Conservation (phyloP, 2,113 vertebrate species). For the Baryphthengus martii region DNA sequence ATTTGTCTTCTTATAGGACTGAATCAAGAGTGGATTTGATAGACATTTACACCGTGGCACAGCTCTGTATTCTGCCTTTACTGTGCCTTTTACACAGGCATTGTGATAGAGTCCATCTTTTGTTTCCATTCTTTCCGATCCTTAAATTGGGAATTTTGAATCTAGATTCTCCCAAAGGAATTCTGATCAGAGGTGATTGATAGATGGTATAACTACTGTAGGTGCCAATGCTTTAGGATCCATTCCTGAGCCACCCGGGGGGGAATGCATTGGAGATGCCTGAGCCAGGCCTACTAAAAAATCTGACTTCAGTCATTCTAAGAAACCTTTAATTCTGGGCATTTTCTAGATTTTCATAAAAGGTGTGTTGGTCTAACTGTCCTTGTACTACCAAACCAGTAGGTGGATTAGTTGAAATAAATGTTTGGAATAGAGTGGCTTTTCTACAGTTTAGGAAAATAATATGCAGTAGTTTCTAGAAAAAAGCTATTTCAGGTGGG, state of each 20-base stretch:
- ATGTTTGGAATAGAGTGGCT: not conserved
- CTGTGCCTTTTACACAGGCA: not conserved
- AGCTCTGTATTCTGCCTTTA: not conserved
- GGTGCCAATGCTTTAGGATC: not conserved
- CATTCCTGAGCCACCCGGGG: not conserved
- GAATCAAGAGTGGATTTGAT: not conserved
- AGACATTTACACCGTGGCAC: not conserved
- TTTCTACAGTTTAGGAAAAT: not conserved
- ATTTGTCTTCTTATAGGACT: not conserved
- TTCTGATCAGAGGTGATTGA: not conserved
- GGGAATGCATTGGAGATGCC: not conserved
- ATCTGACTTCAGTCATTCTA: not conserved
- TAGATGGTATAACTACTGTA: not conserved
- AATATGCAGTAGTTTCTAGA: conserved; percentile 12
- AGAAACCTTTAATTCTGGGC: not conserved
- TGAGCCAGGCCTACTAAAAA: not conserved
- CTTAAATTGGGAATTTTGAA: not conserved
- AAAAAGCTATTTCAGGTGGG: not conserved
- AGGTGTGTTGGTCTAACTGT: not conserved
- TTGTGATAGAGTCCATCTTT: not conserved
- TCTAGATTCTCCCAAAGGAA: not conserved
- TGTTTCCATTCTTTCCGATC: not conserved
- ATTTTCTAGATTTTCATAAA: not conserved
- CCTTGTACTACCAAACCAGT: not conserved
- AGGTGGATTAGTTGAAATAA: not conserved